Base-by-base conservation (phyloP, 2,113 vertebrate species). In the Candoia aspera region DNA sequence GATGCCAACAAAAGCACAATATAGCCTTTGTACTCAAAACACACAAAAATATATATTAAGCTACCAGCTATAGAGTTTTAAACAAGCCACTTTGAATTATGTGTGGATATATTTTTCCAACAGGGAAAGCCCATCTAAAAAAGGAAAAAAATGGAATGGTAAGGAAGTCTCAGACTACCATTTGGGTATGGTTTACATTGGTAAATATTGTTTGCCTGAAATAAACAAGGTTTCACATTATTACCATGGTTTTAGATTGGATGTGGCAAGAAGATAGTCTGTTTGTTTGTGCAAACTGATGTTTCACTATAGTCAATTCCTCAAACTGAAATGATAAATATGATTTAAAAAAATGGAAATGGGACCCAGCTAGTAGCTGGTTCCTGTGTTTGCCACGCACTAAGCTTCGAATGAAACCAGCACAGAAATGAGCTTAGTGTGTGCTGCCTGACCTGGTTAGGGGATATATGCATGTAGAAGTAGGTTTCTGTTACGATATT, bases 1-100 rank as follows among this genome's bases (percentile, higher is more conserved):
- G 94, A 97, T 96, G 97, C 97, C 98, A 98, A 97, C 96, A 97
- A 98, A 97, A 98, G 97, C 97, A 98, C 93, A 97, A 94, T 95
- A 90, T 92, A 95, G 95, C 95, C 97, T 98, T 98, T 98, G 97
- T 98, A 96, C 97, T 98, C 17, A 49, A 95, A 97, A 93, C 95
- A 96, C 96, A 97, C 33, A 97, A 96, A 97, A 96, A 96, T 96
- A 95, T 91, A 95, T 95, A 97, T 96, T 96, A 96, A 97, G 97
- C 98, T 98, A 97, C 97, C 96, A 97, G 98, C 95, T 97, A 97
- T 92, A 97, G 96, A 96, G 95, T 95, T 97, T 98, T 98, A 97
- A 97, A 97, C 92, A 97, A 98, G 96, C 96, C 97, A 97, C 93
- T 93, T 97, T 96, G 96, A 97, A 98, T 98, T 97, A 97, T 88